These are phyloP conservation scores for Brotula barbata DNA, from an alignment of 2,797 vertebrate species.

Conservation along the genomic window DNA sequence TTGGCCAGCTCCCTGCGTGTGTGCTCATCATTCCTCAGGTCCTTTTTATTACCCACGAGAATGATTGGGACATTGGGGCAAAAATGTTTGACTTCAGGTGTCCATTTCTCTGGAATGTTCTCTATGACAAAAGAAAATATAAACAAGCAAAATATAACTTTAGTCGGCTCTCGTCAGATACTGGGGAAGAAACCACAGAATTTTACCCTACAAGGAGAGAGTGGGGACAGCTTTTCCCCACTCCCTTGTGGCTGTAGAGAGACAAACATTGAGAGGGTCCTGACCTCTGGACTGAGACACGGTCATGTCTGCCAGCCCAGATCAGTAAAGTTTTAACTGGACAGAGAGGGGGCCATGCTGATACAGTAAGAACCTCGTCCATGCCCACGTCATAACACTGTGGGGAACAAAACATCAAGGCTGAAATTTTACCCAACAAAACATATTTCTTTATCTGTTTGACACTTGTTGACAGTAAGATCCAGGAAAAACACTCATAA, in stretches of 20 bases:
- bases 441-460: constrained; percentile 1
- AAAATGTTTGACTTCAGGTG: constrained; percentile 98
- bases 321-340: constrained; percentile 16
- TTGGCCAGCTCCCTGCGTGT: constrained; percentile 96
- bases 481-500: constrained; percentile 6
- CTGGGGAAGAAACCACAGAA: background rate
- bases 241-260: constrained; percentile 32
- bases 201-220: constrained; percentile 38
- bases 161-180: background rate
- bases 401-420: constrained; percentile 12
- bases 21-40: constrained; percentile 97
- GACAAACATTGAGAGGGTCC: constrained; percentile 37
- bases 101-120: constrained; percentile 99
- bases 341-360: constrained; percentile 30
- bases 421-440: constrained; percentile 5
- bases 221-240: constrained; percentile 7
- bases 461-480: constrained; percentile 6
- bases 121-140: constrained; percentile 74
- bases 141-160: background rate
- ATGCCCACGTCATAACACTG: constrained; percentile 4
- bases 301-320: constrained; percentile 10
- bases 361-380: constrained; percentile 13
- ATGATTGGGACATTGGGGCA: constrained; percentile 99
- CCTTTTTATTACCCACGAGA: constrained; percentile 98
- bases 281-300: constrained; percentile 31